Evolutionary conservation across 2,888 invertebrate species (phyloP).

Genomic region (Cataglyphis rosenhaueri): DNA sequence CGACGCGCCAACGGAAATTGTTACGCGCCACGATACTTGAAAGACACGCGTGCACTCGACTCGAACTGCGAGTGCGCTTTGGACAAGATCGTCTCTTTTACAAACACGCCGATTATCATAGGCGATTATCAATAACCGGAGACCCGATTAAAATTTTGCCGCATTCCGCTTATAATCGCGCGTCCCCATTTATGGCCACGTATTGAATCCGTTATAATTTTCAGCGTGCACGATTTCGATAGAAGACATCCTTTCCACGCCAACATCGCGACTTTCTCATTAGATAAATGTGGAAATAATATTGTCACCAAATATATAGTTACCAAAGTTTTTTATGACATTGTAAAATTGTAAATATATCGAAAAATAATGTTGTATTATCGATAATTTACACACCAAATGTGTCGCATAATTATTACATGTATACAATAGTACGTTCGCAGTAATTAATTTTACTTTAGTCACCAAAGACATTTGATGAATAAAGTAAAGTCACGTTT

Average conservation of each 20-base stretch:
- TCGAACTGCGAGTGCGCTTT: background rate
- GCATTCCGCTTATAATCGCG: constrained; percentile 7
- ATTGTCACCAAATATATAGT: background rate
- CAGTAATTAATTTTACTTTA: background rate
- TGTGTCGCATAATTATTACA: constrained; percentile 9
- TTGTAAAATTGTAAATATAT: background rate
- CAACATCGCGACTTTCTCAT: background rate
- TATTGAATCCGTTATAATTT: background rate
- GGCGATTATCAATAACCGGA: background rate
- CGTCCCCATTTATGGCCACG: constrained; percentile 7
- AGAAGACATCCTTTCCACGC: background rate
- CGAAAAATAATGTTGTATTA: background rate
- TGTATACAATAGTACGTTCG: background rate
- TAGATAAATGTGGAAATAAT: background rate
- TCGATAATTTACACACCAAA: constrained; percentile 1
- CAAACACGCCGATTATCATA: background rate
- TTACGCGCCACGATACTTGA: constrained; percentile 12
- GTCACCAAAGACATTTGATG: background rate
- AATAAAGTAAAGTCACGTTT: constrained; percentile 1
- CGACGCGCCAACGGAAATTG: constrained; percentile 47
- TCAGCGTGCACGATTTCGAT: background rate
- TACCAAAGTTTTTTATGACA: background rate
- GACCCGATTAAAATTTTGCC: constrained; percentile 9
- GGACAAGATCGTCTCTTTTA: constrained; percentile 4
- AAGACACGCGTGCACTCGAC: background rate